Percentiles rank a stretch among this genome's conserved stretches.
Evolutionary conservation across 2,888 invertebrate species (phyloP).

Genomic region (Itoplectis maculator): DNA sequence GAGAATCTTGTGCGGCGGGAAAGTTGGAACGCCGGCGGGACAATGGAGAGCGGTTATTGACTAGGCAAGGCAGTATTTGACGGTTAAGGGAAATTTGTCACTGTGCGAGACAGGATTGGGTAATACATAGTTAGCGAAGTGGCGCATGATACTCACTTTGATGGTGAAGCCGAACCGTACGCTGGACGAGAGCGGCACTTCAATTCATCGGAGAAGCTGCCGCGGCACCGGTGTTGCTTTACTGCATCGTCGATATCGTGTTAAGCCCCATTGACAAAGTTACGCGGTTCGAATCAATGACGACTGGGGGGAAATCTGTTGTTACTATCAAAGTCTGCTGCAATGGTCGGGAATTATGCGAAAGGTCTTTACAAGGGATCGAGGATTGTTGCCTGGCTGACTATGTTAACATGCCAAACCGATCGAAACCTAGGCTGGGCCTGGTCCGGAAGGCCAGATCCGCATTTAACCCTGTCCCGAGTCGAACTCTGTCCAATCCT

Average conservation of each 20-base stretch:
- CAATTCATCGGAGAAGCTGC: neutral
- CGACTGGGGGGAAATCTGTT: neutral
- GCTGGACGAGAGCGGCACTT: neutral
- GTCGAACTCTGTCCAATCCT: too few relatives aligned
- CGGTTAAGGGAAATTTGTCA: constrained; percentile 5
- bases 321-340: neutral
- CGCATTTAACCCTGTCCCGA: too few relatives aligned
- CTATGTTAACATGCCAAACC: too few relatives aligned
- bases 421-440: too few relatives aligned
- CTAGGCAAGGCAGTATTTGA: neutral
- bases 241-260: neutral
- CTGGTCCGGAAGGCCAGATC: too few relatives aligned
- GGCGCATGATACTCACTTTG: neutral
- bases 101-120: neutral
- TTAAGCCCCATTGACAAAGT: neutral
- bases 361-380: neutral
- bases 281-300: neutral
- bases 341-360: neutral
- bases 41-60: neutral
- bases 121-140: neutral
- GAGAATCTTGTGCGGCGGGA: neutral
- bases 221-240: neutral
- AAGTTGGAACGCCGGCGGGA: neutral
- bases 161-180: neutral
- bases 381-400: too few relatives aligned